Evolutionary conservation across 2,888 invertebrate genomes (phyloP).

Genomic region (Machimus atricapillus): DNA sequence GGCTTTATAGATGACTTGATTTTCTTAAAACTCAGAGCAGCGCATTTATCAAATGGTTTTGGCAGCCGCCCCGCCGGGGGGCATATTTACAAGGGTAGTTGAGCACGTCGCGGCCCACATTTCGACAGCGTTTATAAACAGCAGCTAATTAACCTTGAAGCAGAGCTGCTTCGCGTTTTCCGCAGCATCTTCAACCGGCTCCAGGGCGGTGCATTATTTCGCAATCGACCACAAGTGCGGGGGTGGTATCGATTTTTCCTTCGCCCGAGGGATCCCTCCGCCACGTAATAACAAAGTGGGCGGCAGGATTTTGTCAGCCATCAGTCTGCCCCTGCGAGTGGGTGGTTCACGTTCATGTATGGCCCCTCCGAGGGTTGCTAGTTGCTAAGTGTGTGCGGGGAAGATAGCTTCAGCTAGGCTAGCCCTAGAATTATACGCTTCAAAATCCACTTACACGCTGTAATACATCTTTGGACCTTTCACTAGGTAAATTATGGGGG

Average conservation of each 20-base stretch:
- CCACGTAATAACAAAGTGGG: neutral
- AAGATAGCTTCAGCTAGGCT: neutral
- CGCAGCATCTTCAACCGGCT: neutral
- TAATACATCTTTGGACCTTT: conserved; percentile 20
- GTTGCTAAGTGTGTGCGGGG: neutral
- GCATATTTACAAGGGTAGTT: neutral
- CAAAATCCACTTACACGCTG: conserved; percentile 22
- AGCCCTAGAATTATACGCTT: neutral
- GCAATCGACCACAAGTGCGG: neutral
- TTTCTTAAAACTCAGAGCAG: neutral
- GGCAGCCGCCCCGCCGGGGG: neutral
- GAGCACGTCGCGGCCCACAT: neutral
- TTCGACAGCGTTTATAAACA: neutral
- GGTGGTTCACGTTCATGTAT: neutral
- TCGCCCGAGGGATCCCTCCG: neutral
- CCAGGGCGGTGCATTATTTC: neutral
- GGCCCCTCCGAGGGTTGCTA: neutral
- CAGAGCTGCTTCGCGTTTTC: neutral
- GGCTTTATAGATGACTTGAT: neutral
- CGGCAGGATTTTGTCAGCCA: neutral
- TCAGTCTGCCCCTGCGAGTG: neutral
- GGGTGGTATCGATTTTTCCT: conserved; percentile 11
- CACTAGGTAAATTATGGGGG: conserved; percentile 17
- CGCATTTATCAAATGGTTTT: neutral
- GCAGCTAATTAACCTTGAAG: neutral